Percentiles rank a stretch among this genome's conserved stretches.
phyloP scores from a whole-genome alignment of 2,888 invertebrate genomes.

The Masnerella sp. region DNA sequence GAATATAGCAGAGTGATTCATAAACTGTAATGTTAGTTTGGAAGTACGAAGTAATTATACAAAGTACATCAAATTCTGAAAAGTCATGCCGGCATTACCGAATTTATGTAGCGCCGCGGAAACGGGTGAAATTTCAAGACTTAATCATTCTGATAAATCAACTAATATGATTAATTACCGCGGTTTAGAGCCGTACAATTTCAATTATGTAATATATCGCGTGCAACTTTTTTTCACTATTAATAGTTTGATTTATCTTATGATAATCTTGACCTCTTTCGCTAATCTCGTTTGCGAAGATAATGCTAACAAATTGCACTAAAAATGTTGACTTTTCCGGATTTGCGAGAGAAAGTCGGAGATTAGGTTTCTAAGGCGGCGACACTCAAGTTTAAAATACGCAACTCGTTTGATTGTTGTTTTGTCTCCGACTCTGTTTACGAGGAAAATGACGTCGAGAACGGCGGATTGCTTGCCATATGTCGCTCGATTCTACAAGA shows the following conservation, averaged over 20 bases:
- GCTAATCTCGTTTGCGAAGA: no score
- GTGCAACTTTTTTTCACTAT: constrained; percentile 16
- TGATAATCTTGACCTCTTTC: no score
- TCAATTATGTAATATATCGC: constrained; percentile 25
- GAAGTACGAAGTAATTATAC: constrained; percentile 28
- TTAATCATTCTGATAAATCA: constrained; percentile 32
- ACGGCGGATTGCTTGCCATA: no score
- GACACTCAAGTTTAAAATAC: no score
- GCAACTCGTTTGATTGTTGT: no score
- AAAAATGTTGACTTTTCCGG: no score
- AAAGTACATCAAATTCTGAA: constrained; percentile 35
- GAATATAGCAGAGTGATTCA: constrained; percentile 36
- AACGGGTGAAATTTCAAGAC: constrained; percentile 31
- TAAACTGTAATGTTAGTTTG: constrained; percentile 31
- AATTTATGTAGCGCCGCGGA: constrained; percentile 11
- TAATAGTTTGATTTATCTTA: constrained; percentile 27
- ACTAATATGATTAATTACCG: constrained; percentile 16
- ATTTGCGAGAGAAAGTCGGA: no score
- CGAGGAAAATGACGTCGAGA: no score
- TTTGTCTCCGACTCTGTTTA: no score
- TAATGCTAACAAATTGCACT: no score
- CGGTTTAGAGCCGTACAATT: constrained; percentile 17
- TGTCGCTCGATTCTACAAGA: no score
- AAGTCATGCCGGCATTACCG: constrained; percentile 37
- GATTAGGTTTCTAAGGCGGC: no score